phyloP scores from a whole-genome alignment of 2,797 vertebrate genomes.

The Sebastes nivosus region DNA sequence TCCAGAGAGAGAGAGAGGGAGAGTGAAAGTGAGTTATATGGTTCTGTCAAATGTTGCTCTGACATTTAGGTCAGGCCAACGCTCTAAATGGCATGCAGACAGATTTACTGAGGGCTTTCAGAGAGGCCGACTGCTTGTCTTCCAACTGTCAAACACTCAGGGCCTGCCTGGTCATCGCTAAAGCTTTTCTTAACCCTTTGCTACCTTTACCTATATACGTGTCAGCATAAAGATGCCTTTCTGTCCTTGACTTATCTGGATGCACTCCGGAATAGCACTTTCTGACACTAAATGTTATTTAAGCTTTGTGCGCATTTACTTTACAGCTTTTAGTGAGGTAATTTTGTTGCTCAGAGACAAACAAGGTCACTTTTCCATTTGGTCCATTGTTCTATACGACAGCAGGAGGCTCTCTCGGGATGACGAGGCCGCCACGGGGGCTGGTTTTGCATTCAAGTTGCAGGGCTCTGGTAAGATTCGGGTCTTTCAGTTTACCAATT shows the following conservation, averaged over 20 bases:
- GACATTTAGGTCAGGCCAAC: slow-evolving; percentile 70
- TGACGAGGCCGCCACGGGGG: background rate
- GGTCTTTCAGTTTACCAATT: background rate
- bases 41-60: slow-evolving; percentile 62
- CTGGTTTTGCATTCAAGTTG: background rate
- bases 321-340: background rate
- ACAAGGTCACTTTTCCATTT: background rate
- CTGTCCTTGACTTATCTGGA: background rate
- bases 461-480: background rate
- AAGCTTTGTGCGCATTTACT: background rate
- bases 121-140: slow-evolving; percentile 52
- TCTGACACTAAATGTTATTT: background rate
- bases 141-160: slow-evolving; percentile 50
- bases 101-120: slow-evolving; percentile 66
- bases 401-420: background rate
- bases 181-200: slow-evolving; percentile 33
- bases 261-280: background rate
- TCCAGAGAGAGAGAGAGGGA: background rate
- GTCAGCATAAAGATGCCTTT: background rate
- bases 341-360: background rate
- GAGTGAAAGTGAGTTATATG: slow-evolving; percentile 51
- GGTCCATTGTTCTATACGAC: background rate
- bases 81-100: slow-evolving; percentile 69
- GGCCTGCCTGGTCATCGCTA: slow-evolving; percentile 23
- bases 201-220: background rate